Base-by-base conservation (phyloP, 2,113 vertebrate genomes). In the Neogobius melanostomus region DNA sequence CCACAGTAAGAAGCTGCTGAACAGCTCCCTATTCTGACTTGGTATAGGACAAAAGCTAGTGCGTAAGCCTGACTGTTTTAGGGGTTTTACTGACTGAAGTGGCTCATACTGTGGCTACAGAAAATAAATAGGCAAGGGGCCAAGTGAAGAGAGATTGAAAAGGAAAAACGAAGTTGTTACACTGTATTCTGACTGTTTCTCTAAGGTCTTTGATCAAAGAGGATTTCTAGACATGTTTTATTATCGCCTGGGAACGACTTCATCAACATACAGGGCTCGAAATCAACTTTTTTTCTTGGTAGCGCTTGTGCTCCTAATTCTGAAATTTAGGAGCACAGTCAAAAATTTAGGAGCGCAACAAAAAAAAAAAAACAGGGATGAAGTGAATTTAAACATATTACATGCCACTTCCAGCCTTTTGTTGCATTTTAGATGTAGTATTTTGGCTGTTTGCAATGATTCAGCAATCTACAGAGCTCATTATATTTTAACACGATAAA, bases 11-110 rank as follows among this genome's bases (percentile, higher is more conserved):
- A 21, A 21, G 21, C 21, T 21, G 21, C 21, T 21, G 75, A 80
- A 69, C 77, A 74, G 80, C 68, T 71, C 71, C 47, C 44, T 46
- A 64, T 68, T 69, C 71, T 11, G 74, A 79, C 77, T 77, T 64
- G 69, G 68, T 79, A 51, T 67, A 36, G 72, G 64, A 73, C 76
- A 65, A 83, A 84, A 72, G 78, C 69, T 69, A 42, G 43, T 3
- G 66, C 44, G 59, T 81, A 76, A 85, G 68, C 69, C 69, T 57
- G 71, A 74, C 56, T 53, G 72, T 79, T 65, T 48, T 21, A 28
- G 69, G 77, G 75, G 73, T 83, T 83, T 75, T 56, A 17, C 64
- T 36, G 69, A 73, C 72, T 47, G 62, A 72, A 71, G 70, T 47
- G 28, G 69, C 81, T 82, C 72, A 84, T 68, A 74, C 85, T 68